These are phyloP conservation scores for Yponomeuta evonymella DNA, from an alignment of 2,888 invertebrate species.

Conservation along the genomic window DNA sequence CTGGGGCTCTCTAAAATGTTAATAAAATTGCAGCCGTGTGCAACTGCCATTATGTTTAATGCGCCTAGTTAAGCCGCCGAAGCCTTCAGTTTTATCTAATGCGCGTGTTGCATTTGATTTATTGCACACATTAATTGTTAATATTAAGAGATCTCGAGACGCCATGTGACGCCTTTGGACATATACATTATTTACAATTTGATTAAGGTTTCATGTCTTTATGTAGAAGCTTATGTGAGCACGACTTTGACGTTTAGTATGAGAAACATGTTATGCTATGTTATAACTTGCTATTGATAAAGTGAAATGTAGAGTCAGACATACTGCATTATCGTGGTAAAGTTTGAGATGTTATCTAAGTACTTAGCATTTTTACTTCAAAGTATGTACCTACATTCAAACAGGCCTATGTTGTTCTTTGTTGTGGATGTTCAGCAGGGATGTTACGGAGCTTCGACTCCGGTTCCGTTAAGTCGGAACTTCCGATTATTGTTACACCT, in stretches of 20 bases:
- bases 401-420: not conserved
- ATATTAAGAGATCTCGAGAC: slow-evolving; percentile 51
- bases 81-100: slow-evolving; percentile 42
- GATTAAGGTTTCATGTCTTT: not conserved
- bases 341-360: no score
- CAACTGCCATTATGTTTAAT: slow-evolving; percentile 46
- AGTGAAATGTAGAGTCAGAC: not conserved
- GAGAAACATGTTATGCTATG: not conserved
- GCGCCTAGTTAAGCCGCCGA: slow-evolving; percentile 38
- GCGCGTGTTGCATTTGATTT: slow-evolving; percentile 46
- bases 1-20: slow-evolving; percentile 48
- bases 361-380: no score
- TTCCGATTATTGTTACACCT: no score
- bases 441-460: no score
- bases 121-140: slow-evolving; percentile 40
- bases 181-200: not conserved
- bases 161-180: slow-evolving; percentile 38
- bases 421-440: slow-evolving; percentile 1
- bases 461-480: no score
- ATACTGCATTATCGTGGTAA: no score
- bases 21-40: slow-evolving; percentile 55
- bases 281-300: not conserved
- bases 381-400: no score
- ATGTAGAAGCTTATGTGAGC: not conserved
- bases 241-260: not conserved